Evolutionary conservation across 2,888 invertebrate genomes (phyloP), one percentile per base, ranked within the genome.

Genomic region (Agonopterix arenella): DNA sequence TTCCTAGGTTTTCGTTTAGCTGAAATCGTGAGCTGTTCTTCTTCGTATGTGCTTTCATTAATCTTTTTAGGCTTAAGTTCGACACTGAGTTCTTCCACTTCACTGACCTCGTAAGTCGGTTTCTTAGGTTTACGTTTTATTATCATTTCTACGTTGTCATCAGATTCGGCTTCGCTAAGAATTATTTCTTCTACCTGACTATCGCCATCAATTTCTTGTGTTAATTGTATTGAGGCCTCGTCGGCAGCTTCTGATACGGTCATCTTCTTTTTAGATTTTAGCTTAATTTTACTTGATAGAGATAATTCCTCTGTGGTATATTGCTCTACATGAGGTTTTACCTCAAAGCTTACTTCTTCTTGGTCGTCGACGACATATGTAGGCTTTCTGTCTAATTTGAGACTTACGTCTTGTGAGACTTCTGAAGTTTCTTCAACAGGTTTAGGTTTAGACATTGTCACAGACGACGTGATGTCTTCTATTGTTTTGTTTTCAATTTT

Each of bases 271-370:
- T 90, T 92, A 55, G 92, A 91, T 68, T 92, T 93, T 37, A 94
- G 65, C 76, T 91, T 92, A 18, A 94, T 92, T 77, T 93, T 93
- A 57, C 93, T 93, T 0, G 93, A 92, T 81, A 93, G 90, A 9
- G 93, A 93, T 54, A 94, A 85, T 68, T 94, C 93, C 85, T 94
- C 94, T 72, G 92, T 92, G 46, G 92, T 92, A 63, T 92, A 93
- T 49, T 80, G 78, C 37, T 84, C 82, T 28, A 62, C 62, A 59
- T 73, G 73, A 11, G 81, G 70, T 62, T 83, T 89, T 0, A 90
- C 62, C 51, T 89, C 86, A 64, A 80, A 89, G 53, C 64, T 74
- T 36, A 90, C 80, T 74, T 85, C 89, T 91, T 93, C 94, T 90
- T 93, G 92, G 57, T 93, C 91, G 69, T 92, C 92, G 44, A 93